These are phyloP conservation scores for Petromus typicus DNA, from an alignment of 2,113 vertebrate species.

Conservation along the genomic window DNA sequence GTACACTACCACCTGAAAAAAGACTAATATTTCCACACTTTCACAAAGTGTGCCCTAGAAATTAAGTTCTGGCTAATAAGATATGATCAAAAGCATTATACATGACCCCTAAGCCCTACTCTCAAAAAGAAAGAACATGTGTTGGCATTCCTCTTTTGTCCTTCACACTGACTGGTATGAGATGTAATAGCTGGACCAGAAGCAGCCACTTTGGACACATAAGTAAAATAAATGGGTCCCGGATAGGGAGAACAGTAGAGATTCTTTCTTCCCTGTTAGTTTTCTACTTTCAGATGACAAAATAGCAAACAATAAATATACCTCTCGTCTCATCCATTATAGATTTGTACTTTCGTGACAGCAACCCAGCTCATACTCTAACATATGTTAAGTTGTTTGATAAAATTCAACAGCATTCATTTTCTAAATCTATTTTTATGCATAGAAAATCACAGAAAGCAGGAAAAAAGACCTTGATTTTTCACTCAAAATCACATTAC, in stretches of 20 bases:
- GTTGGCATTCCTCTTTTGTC: neutral
- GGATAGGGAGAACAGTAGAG: neutral
- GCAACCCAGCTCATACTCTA: neutral
- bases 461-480: neutral
- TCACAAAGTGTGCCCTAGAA: neutral
- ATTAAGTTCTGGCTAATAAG: neutral
- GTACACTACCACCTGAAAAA: neutral
- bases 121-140: neutral
- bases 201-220: neutral
- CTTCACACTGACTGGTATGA: neutral
- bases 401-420: conserved; percentile 20
- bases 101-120: neutral
- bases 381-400: neutral
- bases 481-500: conserved; percentile 35
- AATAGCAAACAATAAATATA: neutral
- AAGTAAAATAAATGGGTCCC: conserved; percentile 8
- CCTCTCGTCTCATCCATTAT: neutral
- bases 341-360: neutral
- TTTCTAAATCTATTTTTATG: conserved; percentile 24
- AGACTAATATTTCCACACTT: neutral
- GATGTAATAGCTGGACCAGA: neutral
- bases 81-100: neutral
- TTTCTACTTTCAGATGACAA: neutral
- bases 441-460: neutral
- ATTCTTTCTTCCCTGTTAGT: neutral